phyloP scores from a whole-genome alignment of 2,888 invertebrate genomes.

The Penaeus monodon region DNA sequence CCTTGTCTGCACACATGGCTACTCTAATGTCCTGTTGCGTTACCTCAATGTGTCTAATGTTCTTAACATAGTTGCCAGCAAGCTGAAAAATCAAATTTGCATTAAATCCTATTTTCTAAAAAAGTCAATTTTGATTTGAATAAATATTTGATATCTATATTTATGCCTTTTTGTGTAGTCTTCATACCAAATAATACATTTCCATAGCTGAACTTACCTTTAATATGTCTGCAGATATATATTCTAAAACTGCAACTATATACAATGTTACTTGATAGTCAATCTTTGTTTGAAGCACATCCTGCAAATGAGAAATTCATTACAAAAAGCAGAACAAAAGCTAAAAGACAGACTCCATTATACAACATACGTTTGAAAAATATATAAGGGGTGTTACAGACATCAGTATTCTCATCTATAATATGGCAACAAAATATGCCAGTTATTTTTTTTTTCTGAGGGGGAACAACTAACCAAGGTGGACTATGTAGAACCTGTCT shows the following conservation, averaged over 20 bases:
- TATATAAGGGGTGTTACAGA: too few species aligned
- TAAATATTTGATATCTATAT: not conserved
- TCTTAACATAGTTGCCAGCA: constrained; percentile 97
- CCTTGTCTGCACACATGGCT: constrained; percentile 98
- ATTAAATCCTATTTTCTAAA: constrained; percentile 8
- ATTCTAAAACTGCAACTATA: constrained; percentile 93
- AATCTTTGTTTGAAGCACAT: constrained; percentile 87
- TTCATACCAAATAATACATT: not conserved
- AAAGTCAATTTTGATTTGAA: not conserved
- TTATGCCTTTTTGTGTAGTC: not conserved
- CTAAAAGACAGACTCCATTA: not conserved
- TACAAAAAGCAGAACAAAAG: constrained; percentile 8
- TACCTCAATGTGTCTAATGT: constrained; percentile 89
- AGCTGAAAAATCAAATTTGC: constrained; percentile 73
- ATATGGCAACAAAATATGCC: too few species aligned
- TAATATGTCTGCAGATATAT: constrained; percentile 93
- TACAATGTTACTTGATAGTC: constrained; percentile 87
- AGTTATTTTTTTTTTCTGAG: too few species aligned
- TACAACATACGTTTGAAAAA: too few species aligned
- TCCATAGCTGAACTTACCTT: constrained; percentile 74
- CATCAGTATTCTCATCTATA: too few species aligned
- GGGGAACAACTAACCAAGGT: too few species aligned
- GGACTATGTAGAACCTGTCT: too few species aligned
- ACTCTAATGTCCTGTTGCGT: constrained; percentile 95
- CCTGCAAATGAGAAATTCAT: constrained; percentile 73